These are phyloP conservation scores for Archips crataeganus DNA, from an alignment of 2,888 invertebrate species.

Conservation along the genomic window DNA sequence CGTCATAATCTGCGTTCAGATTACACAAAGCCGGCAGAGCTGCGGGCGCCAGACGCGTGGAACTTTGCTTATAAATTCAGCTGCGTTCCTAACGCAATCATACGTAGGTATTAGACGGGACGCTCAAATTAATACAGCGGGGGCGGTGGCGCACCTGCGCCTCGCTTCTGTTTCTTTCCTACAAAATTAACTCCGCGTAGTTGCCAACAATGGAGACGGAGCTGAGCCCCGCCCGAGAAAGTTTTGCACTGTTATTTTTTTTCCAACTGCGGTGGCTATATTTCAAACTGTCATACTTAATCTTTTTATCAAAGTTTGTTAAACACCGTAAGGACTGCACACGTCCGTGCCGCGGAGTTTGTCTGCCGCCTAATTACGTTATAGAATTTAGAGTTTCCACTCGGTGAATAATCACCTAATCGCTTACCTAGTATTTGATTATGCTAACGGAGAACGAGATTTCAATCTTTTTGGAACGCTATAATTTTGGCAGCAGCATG, in stretches of 20 bases:
- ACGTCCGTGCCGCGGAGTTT: constrained; percentile 73
- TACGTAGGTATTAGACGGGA: constrained; percentile 80
- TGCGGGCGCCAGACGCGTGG: constrained; percentile 61
- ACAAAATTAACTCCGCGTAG: constrained; percentile 79
- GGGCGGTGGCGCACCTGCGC: constrained; percentile 73
- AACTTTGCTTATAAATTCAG: constrained; percentile 77
- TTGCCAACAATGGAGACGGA: constrained; percentile 77
- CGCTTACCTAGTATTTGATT: constrained; percentile 27
- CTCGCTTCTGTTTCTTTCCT: constrained; percentile 78
- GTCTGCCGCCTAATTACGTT: constrained; percentile 80
- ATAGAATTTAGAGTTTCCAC: constrained; percentile 63
- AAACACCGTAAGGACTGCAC: constrained; percentile 82
- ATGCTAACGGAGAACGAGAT: constrained; percentile 20
- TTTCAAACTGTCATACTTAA: constrained; percentile 86
- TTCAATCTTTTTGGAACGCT: constrained; percentile 21
- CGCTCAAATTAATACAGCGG: constrained; percentile 80
- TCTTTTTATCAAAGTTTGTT: constrained; percentile 86
- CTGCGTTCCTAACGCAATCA: constrained; percentile 71
- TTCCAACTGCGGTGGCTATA: constrained; percentile 79
- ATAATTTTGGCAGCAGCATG: constrained; percentile 23
- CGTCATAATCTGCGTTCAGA: constrained; percentile 77
- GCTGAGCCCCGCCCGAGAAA: constrained; percentile 62
- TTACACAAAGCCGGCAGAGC: constrained; percentile 57
- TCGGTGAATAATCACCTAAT: constrained; percentile 41
- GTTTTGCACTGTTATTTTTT: constrained; percentile 79